phyloP scores from a whole-genome alignment of 2,888 invertebrate genomes.

The Tetrapedia diversipes region DNA sequence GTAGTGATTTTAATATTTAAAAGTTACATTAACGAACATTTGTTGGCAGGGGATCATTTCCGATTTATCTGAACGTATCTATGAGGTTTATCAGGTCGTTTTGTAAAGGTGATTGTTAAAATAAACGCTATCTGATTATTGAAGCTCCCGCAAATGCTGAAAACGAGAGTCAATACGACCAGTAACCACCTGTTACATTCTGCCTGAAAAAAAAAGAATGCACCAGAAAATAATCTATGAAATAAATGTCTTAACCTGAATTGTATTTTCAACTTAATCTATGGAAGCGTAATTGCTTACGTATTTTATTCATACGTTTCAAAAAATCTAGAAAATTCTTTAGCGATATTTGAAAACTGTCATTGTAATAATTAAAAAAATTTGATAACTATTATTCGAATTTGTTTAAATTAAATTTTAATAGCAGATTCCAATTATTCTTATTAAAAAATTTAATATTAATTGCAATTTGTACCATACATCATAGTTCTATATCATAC shows the following conservation, averaged over 20 bases:
- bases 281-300: neutral
- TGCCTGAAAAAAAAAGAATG: slow-evolving; percentile 32
- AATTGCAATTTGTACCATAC: neutral
- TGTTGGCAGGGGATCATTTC: no score
- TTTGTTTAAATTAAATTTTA: neutral
- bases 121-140: slow-evolving; percentile 29
- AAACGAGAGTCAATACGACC: slow-evolving; percentile 48
- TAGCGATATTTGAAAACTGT: neutral
- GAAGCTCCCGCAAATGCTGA: slow-evolving; percentile 22
- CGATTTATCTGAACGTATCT: neutral
- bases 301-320: neutral
- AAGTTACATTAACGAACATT: neutral
- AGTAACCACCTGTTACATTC: slow-evolving; percentile 62
- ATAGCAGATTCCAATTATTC: neutral
- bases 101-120: slow-evolving; percentile 1
- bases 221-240: slow-evolving; percentile 7
- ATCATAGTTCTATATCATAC: neutral
- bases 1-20: no score
- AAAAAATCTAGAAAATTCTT: neutral
- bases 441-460: neutral
- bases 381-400: no score
- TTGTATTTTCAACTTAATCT: slow-evolving; percentile 1
- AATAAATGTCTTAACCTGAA: neutral
- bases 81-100: neutral
- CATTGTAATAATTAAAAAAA: neutral